Evolutionary conservation across 2,797 vertebrate genomes (phyloP).

Genomic region (Acanthornis magna): DNA sequence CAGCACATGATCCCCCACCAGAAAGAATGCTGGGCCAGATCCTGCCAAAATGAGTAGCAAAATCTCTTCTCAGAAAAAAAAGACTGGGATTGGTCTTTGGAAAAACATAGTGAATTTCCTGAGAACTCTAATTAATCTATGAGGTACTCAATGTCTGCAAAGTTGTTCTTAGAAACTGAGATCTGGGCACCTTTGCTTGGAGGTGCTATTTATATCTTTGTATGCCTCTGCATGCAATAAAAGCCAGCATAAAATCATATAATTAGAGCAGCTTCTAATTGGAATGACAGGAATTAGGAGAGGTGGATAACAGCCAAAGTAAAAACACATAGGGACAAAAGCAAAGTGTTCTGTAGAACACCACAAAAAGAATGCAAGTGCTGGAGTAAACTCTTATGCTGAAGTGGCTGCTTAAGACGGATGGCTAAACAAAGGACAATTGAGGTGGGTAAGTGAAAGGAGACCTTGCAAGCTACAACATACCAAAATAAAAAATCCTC

Average conservation of each 20-base stretch:
- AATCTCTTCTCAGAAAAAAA: neutral
- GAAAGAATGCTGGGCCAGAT: constrained; percentile 33
- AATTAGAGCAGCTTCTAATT: constrained; percentile 56
- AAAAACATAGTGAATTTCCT: constrained; percentile 1
- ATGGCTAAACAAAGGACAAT: constrained; percentile 60
- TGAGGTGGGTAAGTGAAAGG: constrained; percentile 55
- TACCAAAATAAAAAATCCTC: constrained; percentile 57
- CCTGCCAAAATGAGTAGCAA: constrained; percentile 28
- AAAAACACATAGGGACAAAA: constrained; percentile 23
- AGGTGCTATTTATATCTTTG: constrained; percentile 52
- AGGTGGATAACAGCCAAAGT: constrained; percentile 1
- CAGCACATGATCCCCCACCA: neutral
- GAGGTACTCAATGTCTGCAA: neutral
- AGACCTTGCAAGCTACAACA: constrained; percentile 34
- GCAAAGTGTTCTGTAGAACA: neutral
- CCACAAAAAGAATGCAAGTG: neutral
- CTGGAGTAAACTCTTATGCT: constrained; percentile 33
- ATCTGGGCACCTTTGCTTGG: constrained; percentile 39
- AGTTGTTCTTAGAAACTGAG: constrained; percentile 30
- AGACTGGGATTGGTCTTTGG: neutral
- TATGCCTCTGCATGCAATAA: constrained; percentile 26
- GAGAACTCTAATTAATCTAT: constrained; percentile 26
- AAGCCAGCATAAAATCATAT: constrained; percentile 40
- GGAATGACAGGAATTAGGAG: constrained; percentile 36
- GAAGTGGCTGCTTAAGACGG: constrained; percentile 57